Conservation (phyloP, 2,113 vertebrate species). For the Myotis davidii region DNA sequence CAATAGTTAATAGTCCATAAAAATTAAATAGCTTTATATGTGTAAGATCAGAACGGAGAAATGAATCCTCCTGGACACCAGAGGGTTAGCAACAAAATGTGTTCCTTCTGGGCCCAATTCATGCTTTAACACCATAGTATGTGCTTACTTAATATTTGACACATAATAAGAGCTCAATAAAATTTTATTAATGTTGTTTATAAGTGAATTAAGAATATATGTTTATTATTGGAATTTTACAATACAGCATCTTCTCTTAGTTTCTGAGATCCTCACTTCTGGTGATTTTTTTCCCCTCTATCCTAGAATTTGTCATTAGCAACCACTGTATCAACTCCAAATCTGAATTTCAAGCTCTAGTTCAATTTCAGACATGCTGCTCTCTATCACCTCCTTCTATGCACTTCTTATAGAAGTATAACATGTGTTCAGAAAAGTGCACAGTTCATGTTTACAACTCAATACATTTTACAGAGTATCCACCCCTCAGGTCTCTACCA, state of each 20-base stretch:
- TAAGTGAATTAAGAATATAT: neutral
- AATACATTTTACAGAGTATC: neutral
- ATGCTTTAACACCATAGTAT: neutral
- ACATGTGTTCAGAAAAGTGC: neutral
- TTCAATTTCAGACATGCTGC: neutral
- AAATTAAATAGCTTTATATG: neutral
- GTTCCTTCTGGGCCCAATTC: neutral
- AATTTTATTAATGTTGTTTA: neutral
- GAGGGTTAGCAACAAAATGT: neutral
- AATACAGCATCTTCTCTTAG: neutral
- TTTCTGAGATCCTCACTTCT: neutral
- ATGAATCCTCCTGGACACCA: neutral
- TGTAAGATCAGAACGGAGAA: neutral
- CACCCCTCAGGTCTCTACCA: neutral
- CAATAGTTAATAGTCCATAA: neutral
- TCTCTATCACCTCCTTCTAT: neutral
- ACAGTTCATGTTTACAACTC: neutral
- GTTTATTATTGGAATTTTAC: neutral
- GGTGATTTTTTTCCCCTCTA: neutral
- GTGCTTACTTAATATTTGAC: neutral
- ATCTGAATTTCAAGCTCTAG: neutral
- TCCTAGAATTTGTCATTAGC: neutral
- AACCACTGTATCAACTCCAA: neutral
- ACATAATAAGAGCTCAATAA: neutral
- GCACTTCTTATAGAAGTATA: neutral